Conservation (phyloP, 2,797 vertebrate genomes). For the Simalia tracyae region DNA sequence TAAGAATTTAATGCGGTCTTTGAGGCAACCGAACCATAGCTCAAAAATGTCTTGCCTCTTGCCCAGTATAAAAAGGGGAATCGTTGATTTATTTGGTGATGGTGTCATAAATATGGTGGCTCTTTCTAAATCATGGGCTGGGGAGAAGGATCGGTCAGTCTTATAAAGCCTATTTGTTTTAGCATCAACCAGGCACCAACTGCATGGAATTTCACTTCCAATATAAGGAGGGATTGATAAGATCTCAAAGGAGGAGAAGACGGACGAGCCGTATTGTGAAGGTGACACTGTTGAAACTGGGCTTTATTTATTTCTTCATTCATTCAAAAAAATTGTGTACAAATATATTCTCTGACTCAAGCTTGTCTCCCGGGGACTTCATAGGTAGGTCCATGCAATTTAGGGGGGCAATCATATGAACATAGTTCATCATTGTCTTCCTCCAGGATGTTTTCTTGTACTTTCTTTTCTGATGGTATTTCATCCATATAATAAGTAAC, state of each 20-base stretch:
- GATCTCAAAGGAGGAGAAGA: neutral
- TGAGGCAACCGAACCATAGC: constrained; percentile 33
- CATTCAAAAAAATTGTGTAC: too few relatives aligned
- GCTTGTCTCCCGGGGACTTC: neutral
- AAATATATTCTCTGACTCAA: neutral
- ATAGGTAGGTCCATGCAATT: neutral
- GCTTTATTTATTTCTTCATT: too few relatives aligned
- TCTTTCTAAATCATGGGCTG: neutral
- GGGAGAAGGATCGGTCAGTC: neutral
- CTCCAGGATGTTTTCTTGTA: too few relatives aligned
- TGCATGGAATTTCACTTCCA: too few relatives aligned
- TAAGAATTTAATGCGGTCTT: fast-evolving
- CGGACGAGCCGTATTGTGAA: too few relatives aligned
- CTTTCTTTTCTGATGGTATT: too few relatives aligned
- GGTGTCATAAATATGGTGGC: neutral
- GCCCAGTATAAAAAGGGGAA: neutral
- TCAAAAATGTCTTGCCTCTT: constrained; percentile 34
- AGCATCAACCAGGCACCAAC: too few relatives aligned
- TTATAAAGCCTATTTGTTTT: neutral
- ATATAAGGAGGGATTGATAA: neutral
- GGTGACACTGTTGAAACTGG: too few relatives aligned
- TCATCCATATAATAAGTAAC: too few relatives aligned
- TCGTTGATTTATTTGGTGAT: neutral
- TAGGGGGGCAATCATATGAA: too few relatives aligned
- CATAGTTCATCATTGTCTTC: too few relatives aligned